phyloP scores from a whole-genome alignment of 2,113 vertebrate species.

The cattle (Bos taurus) region DNA sequence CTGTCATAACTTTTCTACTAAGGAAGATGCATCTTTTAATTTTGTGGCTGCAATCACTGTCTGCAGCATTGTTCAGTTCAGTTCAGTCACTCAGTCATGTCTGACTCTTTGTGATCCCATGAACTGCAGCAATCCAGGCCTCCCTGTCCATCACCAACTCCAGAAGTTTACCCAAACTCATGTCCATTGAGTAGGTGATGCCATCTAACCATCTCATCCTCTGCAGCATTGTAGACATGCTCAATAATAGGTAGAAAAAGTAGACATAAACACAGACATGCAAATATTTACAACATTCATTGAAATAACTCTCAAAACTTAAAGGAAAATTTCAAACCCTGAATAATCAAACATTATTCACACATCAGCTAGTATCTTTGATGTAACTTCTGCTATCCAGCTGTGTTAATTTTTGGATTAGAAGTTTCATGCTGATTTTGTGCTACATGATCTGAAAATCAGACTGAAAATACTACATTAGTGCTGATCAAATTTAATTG shows the following conservation, averaged over 20 bases:
- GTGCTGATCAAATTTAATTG: slow-evolving; percentile 50
- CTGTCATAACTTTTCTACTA: neutral
- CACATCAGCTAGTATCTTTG: neutral
- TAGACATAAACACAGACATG: neutral
- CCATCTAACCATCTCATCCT: neutral
- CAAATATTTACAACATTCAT: neutral
- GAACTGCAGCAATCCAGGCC: neutral
- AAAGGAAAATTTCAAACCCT: neutral
- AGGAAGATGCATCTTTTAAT: neutral
- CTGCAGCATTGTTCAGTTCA: neutral
- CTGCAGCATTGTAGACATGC: neutral
- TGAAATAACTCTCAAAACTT: neutral
- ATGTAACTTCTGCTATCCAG: slow-evolving; percentile 6
- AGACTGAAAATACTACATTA: slow-evolving; percentile 29
- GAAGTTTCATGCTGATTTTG: slow-evolving; percentile 47
- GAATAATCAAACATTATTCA: neutral
- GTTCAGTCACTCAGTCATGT: neutral
- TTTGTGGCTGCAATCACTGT: neutral
- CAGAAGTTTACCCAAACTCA: neutral
- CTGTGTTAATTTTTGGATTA: slow-evolving; percentile 47
- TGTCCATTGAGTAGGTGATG: neutral
- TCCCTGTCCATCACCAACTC: neutral
- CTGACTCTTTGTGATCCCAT: neutral
- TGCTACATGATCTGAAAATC: slow-evolving; percentile 46
- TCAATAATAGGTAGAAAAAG: neutral